Conservation (phyloP, 1,140 invertebrate species). For the Procambarus virginalis region DNA sequence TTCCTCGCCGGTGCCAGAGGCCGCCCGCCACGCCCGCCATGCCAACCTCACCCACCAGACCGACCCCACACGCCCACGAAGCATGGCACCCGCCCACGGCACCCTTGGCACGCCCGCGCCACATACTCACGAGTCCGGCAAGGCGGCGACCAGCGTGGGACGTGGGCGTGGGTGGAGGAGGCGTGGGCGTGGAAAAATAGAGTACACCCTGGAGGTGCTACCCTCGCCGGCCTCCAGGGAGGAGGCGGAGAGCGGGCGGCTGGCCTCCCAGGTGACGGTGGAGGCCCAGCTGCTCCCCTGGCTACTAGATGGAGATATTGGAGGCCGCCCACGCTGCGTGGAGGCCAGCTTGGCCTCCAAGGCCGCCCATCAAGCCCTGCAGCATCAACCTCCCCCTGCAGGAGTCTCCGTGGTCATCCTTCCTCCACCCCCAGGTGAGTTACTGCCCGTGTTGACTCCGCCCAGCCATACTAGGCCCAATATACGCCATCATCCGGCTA, state of each 20-base stretch:
- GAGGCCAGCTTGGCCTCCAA: slow-evolving; percentile 3
- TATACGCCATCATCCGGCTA: too few relatives aligned
- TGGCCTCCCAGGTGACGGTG: slow-evolving; percentile 38
- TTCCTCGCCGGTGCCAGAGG: slow-evolving; percentile 1
- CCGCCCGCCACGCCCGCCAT: slow-evolving; percentile 5
- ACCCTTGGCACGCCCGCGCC: neutral
- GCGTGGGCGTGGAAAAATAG: neutral
- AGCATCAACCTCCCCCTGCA: slow-evolving; percentile 54
- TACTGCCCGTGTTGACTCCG: too few relatives aligned
- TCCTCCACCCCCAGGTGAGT: slow-evolving; percentile 47
- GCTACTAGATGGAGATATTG: slow-evolving; percentile 5
- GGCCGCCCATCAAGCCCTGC: slow-evolving; percentile 48
- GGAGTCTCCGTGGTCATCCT: slow-evolving; percentile 39
- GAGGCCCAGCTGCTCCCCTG: slow-evolving; percentile 61
- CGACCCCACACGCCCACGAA: neutral
- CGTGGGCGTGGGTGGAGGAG: neutral
- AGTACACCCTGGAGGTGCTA: slow-evolving; percentile 57
- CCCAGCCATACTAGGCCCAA: too few relatives aligned
- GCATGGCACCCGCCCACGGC: neutral
- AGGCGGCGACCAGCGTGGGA: neutral
- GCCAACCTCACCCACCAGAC: neutral
- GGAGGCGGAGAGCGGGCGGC: slow-evolving; percentile 14
- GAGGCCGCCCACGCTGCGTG: slow-evolving; percentile 18
- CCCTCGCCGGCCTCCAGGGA: slow-evolving; percentile 44
- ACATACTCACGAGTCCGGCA: neutral